Conservation (phyloP, 2,888 invertebrate genomes). For the Carterocephalus palaemon region DNA sequence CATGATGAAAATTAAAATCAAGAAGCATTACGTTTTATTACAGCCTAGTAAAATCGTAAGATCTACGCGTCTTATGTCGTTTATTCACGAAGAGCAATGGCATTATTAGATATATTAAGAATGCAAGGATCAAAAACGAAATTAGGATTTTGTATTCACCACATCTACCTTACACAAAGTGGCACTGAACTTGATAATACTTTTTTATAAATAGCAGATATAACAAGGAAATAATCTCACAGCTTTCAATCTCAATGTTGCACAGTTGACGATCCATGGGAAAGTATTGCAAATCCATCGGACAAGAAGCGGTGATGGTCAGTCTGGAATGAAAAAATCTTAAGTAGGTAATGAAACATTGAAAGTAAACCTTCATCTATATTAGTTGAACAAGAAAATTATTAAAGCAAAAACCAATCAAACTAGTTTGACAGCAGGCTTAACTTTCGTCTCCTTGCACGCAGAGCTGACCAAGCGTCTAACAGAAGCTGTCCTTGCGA, state of each 20-base stretch:
- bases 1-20: conserved; percentile 33
- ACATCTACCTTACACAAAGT: conserved; percentile 24
- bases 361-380: too few species aligned
- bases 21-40: conserved; percentile 42
- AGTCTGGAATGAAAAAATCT: conserved; percentile 80
- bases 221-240: conserved; percentile 85
- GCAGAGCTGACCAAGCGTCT: background rate
- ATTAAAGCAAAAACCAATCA: too few species aligned
- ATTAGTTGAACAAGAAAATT: too few species aligned
- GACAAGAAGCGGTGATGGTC: conserved; percentile 96
- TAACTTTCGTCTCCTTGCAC: conserved; percentile 21
- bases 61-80: conserved; percentile 32
- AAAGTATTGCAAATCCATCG: conserved; percentile 97
- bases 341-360: conserved; percentile 2
- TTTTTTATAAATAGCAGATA: conserved; percentile 1
- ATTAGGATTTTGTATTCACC: conserved; percentile 9
- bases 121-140: conserved; percentile 15
- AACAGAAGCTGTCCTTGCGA: conserved; percentile 1
- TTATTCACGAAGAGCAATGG: conserved; percentile 2
- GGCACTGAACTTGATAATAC: conserved; percentile 10
- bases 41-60: conserved; percentile 44
- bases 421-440: too few species aligned
- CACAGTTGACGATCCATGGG: conserved; percentile 97
- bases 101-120: conserved; percentile 4
- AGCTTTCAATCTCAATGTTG: conserved; percentile 97